These are phyloP conservation scores for Hypanus sabinus DNA, from an alignment of 2,113 vertebrate genomes.

Conservation along the genomic window DNA sequence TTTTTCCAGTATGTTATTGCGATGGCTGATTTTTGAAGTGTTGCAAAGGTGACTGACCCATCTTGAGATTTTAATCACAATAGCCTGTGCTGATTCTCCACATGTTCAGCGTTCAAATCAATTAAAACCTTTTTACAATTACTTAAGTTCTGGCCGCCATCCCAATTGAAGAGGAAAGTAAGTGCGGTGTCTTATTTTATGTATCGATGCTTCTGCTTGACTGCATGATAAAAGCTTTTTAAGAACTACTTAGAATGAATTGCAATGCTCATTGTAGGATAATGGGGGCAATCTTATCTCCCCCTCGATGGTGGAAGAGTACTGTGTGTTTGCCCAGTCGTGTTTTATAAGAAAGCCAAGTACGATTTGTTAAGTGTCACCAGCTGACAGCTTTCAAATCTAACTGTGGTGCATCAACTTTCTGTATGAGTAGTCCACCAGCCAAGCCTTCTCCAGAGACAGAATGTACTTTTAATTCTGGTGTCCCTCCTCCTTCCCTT, in stretches of 20 bases:
- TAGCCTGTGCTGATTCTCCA: neutral
- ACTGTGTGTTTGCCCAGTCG: no score
- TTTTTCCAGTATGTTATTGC: neutral
- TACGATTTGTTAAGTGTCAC: neutral
- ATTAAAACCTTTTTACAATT: neutral
- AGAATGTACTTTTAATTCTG: neutral
- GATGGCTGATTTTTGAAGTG: neutral
- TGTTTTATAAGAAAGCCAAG: neutral
- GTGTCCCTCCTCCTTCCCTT: no score
- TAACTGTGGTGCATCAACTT: neutral
- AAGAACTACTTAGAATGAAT: neutral
- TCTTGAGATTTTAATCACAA: neutral
- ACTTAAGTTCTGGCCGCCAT: neutral
- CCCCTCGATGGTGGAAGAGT: neutral
- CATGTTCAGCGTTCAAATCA: neutral
- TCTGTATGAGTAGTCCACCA: neutral
- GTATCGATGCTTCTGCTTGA: neutral
- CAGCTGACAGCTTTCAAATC: neutral
- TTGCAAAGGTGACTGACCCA: neutral
- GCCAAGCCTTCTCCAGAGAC: neutral
- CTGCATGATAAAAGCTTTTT: neutral
- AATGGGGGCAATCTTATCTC: constrained; percentile 12
- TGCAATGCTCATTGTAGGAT: neutral
- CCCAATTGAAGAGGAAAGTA: neutral
- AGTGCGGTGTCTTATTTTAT: neutral